Evolutionary conservation across 2,888 invertebrate genomes (phyloP).

Genomic region (Melanchra persicariae): DNA sequence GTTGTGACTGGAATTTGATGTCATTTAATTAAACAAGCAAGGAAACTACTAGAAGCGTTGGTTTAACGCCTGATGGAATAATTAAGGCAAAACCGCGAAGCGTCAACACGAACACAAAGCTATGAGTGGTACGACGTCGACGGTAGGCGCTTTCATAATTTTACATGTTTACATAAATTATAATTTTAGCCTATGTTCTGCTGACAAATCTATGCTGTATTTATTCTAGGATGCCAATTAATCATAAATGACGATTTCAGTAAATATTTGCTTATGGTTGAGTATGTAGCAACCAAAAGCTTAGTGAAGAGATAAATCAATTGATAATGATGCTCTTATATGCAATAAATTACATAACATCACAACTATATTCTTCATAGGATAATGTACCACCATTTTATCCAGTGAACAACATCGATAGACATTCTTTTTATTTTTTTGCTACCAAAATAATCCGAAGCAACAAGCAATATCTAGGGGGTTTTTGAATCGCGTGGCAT

Average conservation of each 20-base stretch:
- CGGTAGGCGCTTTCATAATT: slow-evolving; percentile 19
- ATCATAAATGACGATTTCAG: background rate
- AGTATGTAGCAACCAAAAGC: too few relatives aligned
- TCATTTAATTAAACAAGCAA: background rate
- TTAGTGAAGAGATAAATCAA: too few relatives aligned
- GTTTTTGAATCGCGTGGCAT: too few relatives aligned
- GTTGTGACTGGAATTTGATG: background rate
- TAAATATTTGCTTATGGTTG: background rate
- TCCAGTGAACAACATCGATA: too few relatives aligned
- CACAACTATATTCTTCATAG: too few relatives aligned
- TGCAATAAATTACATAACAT: too few relatives aligned
- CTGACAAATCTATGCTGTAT: background rate
- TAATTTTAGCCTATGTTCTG: too few relatives aligned
- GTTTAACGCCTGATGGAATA: slow-evolving; percentile 62
- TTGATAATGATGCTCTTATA: too few relatives aligned
- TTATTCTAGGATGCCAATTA: background rate
- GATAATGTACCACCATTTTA: too few relatives aligned
- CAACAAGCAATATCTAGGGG: too few relatives aligned
- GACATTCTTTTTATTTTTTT: background rate
- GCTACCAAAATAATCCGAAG: background rate
- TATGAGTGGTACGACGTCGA: background rate
- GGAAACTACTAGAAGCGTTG: background rate
- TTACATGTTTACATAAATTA: background rate
- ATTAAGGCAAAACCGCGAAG: slow-evolving; percentile 52
- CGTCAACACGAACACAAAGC: slow-evolving; percentile 5